Percentiles rank a stretch among this genome's conserved stretches.
Evolutionary conservation across 2,113 vertebrate species (phyloP).

Genomic region (Promerops cafer): DNA sequence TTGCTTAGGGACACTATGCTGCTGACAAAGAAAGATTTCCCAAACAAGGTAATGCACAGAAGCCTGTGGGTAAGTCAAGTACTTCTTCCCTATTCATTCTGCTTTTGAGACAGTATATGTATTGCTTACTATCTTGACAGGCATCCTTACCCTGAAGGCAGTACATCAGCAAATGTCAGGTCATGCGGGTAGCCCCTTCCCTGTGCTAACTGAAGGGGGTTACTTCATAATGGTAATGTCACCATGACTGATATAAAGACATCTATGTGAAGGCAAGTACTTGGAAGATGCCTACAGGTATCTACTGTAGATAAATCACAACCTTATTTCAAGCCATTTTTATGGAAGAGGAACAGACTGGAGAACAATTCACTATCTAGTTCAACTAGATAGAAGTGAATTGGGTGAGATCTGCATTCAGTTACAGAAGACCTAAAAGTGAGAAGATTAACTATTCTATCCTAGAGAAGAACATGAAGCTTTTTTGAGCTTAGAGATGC

Average conservation of each 20-base stretch:
- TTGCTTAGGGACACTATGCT: constrained; percentile 9
- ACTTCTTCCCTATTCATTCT: constrained; percentile 3
- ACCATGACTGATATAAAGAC: constrained; percentile 7
- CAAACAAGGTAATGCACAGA: constrained; percentile 5
- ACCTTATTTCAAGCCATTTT: constrained; percentile 1
- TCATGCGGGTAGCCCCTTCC: not conserved
- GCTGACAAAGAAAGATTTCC: constrained; percentile 42
- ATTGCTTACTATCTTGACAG: constrained; percentile 9
- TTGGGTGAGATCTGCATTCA: not conserved
- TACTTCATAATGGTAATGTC: constrained; percentile 1
- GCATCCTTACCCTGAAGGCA: not conserved
- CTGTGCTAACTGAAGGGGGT: not conserved
- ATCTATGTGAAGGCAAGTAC: not conserved
- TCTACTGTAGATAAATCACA: constrained; percentile 6
- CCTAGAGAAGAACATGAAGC: not conserved
- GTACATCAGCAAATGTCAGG: not conserved
- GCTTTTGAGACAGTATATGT: not conserved
- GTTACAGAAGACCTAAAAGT: not conserved
- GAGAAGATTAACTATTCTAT: not conserved
- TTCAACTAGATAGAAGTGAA: not conserved
- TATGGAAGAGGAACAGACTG: not conserved
- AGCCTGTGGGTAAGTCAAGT: constrained; percentile 34
- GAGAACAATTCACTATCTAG: not conserved
- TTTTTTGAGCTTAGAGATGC: not conserved
- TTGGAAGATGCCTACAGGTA: constrained; percentile 10